Evolutionary conservation across 2,797 vertebrate genomes (phyloP), one percentile per base, ranked within the genome.

Genomic region (Ceryle rudis): DNA sequence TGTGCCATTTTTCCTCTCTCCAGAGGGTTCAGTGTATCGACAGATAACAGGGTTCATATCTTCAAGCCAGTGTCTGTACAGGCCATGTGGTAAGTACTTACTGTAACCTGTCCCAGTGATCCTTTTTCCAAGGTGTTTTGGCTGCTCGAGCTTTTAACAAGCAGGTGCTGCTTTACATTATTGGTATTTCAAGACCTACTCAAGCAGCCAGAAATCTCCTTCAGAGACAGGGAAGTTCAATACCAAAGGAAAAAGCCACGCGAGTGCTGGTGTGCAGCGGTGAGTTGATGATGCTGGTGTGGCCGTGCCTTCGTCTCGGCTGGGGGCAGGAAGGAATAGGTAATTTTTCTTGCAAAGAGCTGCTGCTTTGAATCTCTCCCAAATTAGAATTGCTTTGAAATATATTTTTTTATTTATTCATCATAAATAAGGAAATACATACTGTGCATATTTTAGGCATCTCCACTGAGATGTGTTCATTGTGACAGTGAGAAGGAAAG

Each of bases 31-130:
- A 99, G 99, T 29, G 99, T 99, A 46, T 99, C 99, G 5, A 99
- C 99, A 12, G 99, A 98, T 97, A 99, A 99, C 98, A 98, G 99
- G 97, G 98, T 99, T 95, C 99, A 99, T 89, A 98, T 99, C 92
- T 99, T 99, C 98, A 99, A 99, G 97, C 99, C 99, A 1, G 99
- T 99, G 33, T 99, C 99, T 7, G 99, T 99, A 31, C 99, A 99
- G 97, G 99, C 99, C 80, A 99, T 99, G 99, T 99, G 99, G 99
- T 99, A 95, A 99, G 99, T 94, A n/a, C 74, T 73, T 49, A 14
- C 47, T 62, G 0, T 35, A 25, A 5, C 10, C 65, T 49, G 31
- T 60, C 81, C 65, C 51, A 18, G 4, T 17, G 18, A 83, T 60
- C 41, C 54, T 88, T 95, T 77, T 60, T 61, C 37, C 64, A 71